Evolutionary conservation across 1,140 invertebrate genomes (phyloP).

Genomic region (Planococcus citri): DNA sequence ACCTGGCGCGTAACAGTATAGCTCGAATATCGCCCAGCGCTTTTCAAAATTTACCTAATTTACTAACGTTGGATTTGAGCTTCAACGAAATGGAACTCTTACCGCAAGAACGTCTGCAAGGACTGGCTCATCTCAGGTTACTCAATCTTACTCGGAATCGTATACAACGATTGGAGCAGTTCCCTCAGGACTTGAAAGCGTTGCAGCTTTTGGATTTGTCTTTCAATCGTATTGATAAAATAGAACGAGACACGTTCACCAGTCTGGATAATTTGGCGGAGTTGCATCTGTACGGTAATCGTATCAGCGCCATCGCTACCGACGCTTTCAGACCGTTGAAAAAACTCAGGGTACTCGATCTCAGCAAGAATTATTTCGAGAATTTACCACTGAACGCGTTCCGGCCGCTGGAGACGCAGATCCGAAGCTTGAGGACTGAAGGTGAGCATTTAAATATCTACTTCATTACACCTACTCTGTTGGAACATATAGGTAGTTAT

Average conservation of each 20-base stretch:
- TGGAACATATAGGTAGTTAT: no score
- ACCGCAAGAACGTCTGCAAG: conserved; percentile 70
- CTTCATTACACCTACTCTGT: background rate
- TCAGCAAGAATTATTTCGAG: conserved; percentile 73
- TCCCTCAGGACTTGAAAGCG: conserved; percentile 59
- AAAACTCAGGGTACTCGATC: conserved; percentile 63
- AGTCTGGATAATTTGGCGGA: conserved; percentile 59
- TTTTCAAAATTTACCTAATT: conserved; percentile 58
- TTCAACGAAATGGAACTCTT: conserved; percentile 70
- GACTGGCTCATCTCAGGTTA: conserved; percentile 52
- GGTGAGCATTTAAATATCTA: conserved; percentile 41
- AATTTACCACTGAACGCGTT: conserved; percentile 63
- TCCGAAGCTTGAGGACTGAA: conserved; percentile 58
- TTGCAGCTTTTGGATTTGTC: conserved; percentile 70
- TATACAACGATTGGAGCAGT: conserved; percentile 68
- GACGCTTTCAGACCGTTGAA: conserved; percentile 69
- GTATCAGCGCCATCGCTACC: conserved; percentile 59
- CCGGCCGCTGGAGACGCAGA: conserved; percentile 62
- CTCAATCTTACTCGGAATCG: conserved; percentile 73
- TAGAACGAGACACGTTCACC: conserved; percentile 60
- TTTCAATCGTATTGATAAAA: conserved; percentile 64
- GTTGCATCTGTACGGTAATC: conserved; percentile 67
- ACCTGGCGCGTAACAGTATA: conserved; percentile 60
- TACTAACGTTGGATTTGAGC: conserved; percentile 69
- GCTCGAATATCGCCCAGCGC: conserved; percentile 69